Evolutionary conservation across 2,797 vertebrate genomes (phyloP).

Genomic region (Hypotaenidia philippensis): DNA sequence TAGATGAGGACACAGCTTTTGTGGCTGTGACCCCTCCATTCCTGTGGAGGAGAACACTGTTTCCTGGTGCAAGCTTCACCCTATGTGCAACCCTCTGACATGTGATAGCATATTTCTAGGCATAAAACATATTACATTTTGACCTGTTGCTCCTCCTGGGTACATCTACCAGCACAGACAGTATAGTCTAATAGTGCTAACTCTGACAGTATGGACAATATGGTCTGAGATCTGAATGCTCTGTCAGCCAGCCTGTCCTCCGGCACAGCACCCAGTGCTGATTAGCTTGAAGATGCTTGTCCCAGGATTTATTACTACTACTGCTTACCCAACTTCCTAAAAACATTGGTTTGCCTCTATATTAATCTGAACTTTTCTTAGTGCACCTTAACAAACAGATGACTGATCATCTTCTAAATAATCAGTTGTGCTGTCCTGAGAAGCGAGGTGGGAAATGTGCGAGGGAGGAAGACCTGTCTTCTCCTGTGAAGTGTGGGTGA

Average conservation of each 20-base stretch:
- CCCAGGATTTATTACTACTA: not conserved
- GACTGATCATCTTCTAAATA: not conserved
- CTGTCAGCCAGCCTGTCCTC: not conserved
- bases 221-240: fast-evolving
- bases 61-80: not conserved
- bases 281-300: not conserved
- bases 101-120: not conserved
- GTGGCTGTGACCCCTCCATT: fast-evolving
- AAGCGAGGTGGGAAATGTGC: not conserved
- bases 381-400: not conserved
- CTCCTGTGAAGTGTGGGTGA: fast-evolving
- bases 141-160: not conserved
- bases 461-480: not conserved
- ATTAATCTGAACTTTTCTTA: not conserved
- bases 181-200: not conserved
- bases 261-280: not conserved
- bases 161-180: fast-evolving
- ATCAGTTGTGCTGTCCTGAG: fast-evolving
- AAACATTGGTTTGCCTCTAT: not conserved
- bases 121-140: fast-evolving
- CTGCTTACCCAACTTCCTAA: not conserved
- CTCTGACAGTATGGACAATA: not conserved
- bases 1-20: not conserved
- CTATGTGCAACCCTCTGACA: not conserved
- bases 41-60: fast-evolving